Conservation (phyloP, 2,797 vertebrate genomes). For the Acanthiza pusilla region DNA sequence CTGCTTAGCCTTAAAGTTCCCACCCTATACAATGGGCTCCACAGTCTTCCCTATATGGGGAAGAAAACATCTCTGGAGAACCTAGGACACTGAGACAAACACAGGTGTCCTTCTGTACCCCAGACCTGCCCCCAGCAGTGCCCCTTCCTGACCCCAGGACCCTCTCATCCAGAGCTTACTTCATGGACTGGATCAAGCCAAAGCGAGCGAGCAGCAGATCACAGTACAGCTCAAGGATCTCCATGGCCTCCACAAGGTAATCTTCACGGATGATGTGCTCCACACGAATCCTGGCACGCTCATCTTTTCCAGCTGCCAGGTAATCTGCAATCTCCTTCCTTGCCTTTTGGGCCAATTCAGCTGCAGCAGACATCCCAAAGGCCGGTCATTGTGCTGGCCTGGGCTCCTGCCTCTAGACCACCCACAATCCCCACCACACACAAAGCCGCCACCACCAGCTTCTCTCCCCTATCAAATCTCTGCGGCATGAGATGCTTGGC, state of each 20-base stretch:
- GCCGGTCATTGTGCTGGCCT: not conserved
- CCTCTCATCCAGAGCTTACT: slow-evolving; percentile 74
- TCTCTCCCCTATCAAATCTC: not conserved
- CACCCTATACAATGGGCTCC: not conserved
- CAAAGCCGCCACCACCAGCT: not conserved
- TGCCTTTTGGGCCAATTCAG: slow-evolving; percentile 94
- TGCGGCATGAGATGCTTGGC: not conserved
- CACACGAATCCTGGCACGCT: slow-evolving; percentile 93
- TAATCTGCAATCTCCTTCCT: slow-evolving; percentile 98
- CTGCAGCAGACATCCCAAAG: slow-evolving; percentile 66
- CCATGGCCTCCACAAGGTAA: slow-evolving; percentile 99
- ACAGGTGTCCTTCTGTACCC: not conserved
- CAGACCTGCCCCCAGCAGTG: not conserved
- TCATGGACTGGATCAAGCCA: slow-evolving; percentile 97
- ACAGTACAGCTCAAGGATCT: slow-evolving; percentile 97
- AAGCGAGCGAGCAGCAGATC: slow-evolving; percentile 92
- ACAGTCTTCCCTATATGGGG: not conserved
- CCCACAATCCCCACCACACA: not conserved
- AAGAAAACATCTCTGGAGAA: not conserved
- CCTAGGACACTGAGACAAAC: not conserved
- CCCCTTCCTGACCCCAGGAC: not conserved
- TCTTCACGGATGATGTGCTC: slow-evolving; percentile 99
- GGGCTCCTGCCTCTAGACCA: not conserved
- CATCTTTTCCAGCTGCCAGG: slow-evolving; percentile 91
- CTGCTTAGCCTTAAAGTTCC: not conserved